Conservation (phyloP, 2,797 vertebrate genomes). For the Cyprinodon diabolis region DNA sequence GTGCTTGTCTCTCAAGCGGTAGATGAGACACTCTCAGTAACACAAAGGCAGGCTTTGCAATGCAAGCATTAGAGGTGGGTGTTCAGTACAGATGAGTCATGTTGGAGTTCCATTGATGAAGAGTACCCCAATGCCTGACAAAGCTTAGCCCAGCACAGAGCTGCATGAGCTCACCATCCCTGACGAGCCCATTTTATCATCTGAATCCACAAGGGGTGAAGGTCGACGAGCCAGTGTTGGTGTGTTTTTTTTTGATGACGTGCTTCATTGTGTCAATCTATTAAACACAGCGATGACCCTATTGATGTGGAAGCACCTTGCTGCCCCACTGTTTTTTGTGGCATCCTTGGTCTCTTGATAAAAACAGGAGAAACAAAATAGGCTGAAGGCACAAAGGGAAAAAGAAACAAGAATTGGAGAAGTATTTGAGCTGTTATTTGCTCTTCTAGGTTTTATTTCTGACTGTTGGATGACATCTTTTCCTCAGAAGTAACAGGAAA, state of each 20-base stretch:
- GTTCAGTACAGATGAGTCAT: conserved; percentile 70
- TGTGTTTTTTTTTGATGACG: conserved; percentile 35
- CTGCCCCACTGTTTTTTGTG: conserved; percentile 14
- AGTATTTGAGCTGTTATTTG: background rate
- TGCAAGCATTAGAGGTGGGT: conserved; percentile 50
- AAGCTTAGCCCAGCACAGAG: conserved; percentile 31
- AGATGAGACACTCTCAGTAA: conserved; percentile 39
- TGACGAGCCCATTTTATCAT: conserved; percentile 43
- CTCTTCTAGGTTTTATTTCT: conserved; percentile 1
- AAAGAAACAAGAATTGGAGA: background rate
- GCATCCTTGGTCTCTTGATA: conserved; percentile 24
- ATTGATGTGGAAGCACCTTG: conserved; percentile 17
- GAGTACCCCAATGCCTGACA: conserved; percentile 43
- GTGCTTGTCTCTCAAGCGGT: conserved; percentile 46
- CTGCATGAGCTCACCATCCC: conserved; percentile 37
- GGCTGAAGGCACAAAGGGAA: background rate
- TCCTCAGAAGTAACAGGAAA: conserved; percentile 3
- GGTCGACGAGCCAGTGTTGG: conserved; percentile 45
- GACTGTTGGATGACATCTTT: background rate
- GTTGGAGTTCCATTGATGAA: conserved; percentile 55
- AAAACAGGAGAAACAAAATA: background rate
- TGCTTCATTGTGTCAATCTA: conserved; percentile 26
- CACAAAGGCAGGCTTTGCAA: conserved; percentile 56
- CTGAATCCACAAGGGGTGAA: conserved; percentile 47
- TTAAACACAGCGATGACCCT: conserved; percentile 17